Conservation (phyloP, 1,140 invertebrate species). For the Maconellicoccus hirsutus region DNA sequence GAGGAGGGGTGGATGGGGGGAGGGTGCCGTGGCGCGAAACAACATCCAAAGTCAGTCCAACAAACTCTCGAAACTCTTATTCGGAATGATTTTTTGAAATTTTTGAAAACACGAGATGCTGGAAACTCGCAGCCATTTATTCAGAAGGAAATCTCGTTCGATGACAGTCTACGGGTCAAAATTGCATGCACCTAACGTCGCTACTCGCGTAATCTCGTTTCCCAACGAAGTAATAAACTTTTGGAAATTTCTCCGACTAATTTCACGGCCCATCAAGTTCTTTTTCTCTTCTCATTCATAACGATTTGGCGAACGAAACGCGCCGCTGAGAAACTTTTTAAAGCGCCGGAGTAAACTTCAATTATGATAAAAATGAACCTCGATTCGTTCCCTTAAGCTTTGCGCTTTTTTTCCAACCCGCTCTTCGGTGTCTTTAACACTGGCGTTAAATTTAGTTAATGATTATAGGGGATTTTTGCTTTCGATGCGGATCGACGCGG, state of each 20-base stretch:
- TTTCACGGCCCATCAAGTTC: constrained; percentile 7
- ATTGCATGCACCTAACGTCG: not conserved
- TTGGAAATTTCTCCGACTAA: constrained; percentile 1
- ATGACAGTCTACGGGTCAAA: not conserved
- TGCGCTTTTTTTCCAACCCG: not conserved
- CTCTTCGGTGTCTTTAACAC: not conserved
- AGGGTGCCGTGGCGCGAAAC: no score
- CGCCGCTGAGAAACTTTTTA: not conserved
- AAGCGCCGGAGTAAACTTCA: not conserved
- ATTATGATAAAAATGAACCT: constrained; percentile 9
- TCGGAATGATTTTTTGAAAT: no score
- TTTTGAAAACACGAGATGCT: no score
- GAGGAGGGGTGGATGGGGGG: not conserved
- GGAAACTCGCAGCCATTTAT: no score
- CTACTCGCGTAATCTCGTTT: not conserved
- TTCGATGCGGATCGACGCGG: not conserved
- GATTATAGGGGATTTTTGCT: constrained; percentile 4
- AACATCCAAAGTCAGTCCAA: no score
- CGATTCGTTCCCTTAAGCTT: not conserved
- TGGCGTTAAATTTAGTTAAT: not conserved
- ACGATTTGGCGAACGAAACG: not conserved
- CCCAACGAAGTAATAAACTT: not conserved
- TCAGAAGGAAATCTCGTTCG: no score
- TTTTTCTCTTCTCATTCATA: constrained; percentile 9
- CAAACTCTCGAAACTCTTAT: no score